These are phyloP conservation scores for Galaxea fascicularis DNA, from an alignment of 92 coral and sea anemone species.

Conservation along the genomic window DNA sequence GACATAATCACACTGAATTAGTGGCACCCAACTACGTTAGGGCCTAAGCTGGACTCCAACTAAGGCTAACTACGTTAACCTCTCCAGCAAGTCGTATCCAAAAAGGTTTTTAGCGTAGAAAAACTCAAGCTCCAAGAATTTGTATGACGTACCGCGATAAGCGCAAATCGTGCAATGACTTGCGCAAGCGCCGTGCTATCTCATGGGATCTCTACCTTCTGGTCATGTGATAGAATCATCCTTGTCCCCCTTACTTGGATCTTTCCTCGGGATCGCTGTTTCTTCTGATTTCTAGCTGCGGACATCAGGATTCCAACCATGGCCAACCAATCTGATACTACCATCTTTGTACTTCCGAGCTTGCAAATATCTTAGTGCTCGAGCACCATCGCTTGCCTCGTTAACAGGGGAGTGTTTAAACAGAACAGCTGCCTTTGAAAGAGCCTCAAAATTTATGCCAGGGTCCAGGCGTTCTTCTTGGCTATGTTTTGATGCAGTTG, in stretches of 20 bases:
- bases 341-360: conserved; percentile 30
- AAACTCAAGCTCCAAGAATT: too few species aligned
- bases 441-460: conserved; percentile 32
- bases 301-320: conserved; percentile 55
- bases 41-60: too few species aligned
- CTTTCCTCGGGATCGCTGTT: conserved; percentile 30
- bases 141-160: too few species aligned
- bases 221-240: conserved; percentile 43
- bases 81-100: too few species aligned
- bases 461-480: conserved; percentile 26
- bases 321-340: conserved; percentile 37
- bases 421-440: background rate
- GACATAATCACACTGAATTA: too few species aligned
- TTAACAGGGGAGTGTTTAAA: conserved; percentile 44
- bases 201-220: too few species aligned
- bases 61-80: too few species aligned
- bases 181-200: too few species aligned
- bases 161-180: too few species aligned
- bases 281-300: conserved; percentile 19
- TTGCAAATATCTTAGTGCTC: conserved; percentile 53
- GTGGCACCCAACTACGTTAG: too few species aligned
- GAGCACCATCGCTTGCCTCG: conserved; percentile 60
- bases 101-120: too few species aligned
- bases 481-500: conserved; percentile 49
- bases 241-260: conserved; percentile 17